A percentile compares a stretch with the other conserved stretches of the same genome.
Evolutionary conservation across 2,797 vertebrate genomes (phyloP).

Genomic region (Spinus pinus): DNA sequence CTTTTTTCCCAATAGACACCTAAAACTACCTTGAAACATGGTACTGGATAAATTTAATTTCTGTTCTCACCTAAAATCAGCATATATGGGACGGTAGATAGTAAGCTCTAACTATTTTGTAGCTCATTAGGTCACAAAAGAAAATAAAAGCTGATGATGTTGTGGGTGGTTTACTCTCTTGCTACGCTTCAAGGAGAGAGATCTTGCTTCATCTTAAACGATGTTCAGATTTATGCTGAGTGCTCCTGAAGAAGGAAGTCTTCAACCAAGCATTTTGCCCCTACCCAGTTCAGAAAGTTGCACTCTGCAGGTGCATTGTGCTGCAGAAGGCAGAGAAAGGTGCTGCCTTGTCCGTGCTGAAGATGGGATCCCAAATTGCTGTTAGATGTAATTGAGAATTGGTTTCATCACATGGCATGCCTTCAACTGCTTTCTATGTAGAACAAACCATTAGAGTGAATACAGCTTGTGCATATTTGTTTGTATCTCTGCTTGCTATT

Average conservation of each 20-base stretch:
- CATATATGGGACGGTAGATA: not conserved
- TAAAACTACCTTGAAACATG: not conserved
- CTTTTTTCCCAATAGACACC: not conserved
- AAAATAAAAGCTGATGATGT: not conserved
- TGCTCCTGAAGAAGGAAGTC: not conserved
- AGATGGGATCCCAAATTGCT: not conserved
- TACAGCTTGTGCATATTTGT: not conserved
- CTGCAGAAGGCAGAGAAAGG: not conserved
- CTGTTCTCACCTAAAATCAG: not conserved
- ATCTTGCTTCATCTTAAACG: not conserved
- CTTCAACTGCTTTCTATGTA: not conserved
- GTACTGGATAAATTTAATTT: not conserved
- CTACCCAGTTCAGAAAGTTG: fast-evolving
- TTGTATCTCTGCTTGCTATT: not conserved
- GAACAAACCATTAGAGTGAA: not conserved
- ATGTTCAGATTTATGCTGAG: not conserved
- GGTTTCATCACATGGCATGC: not conserved
- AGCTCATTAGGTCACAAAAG: not conserved
- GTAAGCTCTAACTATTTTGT: not conserved
- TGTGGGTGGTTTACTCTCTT: not conserved
- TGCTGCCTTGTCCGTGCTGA: not conserved
- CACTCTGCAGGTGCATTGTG: not conserved
- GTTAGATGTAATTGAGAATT: not conserved
- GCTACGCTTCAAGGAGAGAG: not conserved
- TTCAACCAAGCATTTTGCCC: not conserved